Evolutionary conservation across 2,888 invertebrate genomes (phyloP), one percentile per base, ranked within the genome.

Genomic region (Bhutanitis thaidina): DNA sequence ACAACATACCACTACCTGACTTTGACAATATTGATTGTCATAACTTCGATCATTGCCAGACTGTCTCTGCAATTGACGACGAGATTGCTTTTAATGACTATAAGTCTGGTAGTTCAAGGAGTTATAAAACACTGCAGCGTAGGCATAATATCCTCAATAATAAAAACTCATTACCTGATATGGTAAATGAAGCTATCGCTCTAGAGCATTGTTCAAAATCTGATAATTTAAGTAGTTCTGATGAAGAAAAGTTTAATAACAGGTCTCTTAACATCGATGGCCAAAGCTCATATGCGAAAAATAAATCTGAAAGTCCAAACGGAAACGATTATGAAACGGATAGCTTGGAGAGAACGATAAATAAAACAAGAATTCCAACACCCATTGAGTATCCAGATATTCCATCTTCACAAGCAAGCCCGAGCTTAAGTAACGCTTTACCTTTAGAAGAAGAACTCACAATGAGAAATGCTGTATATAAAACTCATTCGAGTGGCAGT

Each of bases 391-490:
- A 91, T 65, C 90, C 90, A 0, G 94, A 94, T 60, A 76, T 92
- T 4, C 91, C 93, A 0, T 92, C 92, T 13, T 92, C 92, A 5
- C 94, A 94, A 64, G 92, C 94, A 0, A 94, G 94, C 65, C 94
- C 95, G 2, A 93, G 93, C 56, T 74, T 94, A 51, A 94, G 94
- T 58, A 91, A 92, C 1, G 94, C 94, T 0, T 74, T 95, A 48
- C 95, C 95, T 0, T 85, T 95, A 71, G 95, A 95, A 68, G 95
- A 95, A 84, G 95, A 95, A 74, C 82, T 95, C 58, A 95, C 94
- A 16, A 94, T 95, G 90, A 90, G 92, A 62, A 95, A 95, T 67
- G 94, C 94, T 2, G 91, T 95, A 1, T 93, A 94, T 56, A 93
- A 93, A 72, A 84, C 89, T 7, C 82, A 90, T 58, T 91, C 92